Evolutionary conservation across 2,113 vertebrate genomes (phyloP).

Genomic region (Brachypodius melanocephalos): DNA sequence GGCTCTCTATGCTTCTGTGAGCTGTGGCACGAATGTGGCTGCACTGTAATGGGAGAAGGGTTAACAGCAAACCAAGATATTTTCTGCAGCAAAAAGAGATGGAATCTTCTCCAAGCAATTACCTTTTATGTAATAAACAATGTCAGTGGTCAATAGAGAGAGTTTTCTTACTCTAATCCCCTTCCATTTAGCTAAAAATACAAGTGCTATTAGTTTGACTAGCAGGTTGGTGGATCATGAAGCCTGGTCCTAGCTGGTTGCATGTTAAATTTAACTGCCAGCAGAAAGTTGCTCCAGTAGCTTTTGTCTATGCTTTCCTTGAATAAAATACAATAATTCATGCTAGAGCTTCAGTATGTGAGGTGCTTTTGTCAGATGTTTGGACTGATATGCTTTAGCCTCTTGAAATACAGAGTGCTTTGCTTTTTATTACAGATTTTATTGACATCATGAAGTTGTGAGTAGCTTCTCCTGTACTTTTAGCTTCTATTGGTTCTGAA

Average conservation of each 20-base stretch:
- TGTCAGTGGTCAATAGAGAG: neutral
- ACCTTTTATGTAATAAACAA: conserved; percentile 52
- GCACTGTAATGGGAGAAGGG: neutral
- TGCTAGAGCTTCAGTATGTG: neutral
- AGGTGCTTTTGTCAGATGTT: neutral
- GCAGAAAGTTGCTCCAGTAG: neutral
- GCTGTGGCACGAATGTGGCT: neutral
- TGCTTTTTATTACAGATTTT: neutral
- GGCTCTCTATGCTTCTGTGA: neutral
- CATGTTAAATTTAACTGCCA: neutral
- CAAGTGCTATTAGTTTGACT: neutral
- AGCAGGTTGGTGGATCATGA: neutral
- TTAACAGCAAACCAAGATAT: conserved; percentile 28
- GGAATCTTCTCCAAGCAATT: conserved; percentile 19
- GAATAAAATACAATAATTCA: neutral
- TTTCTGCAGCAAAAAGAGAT: conserved; percentile 6
- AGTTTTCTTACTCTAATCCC: neutral
- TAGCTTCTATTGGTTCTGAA: neutral
- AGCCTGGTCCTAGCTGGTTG: neutral
- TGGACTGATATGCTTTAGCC: neutral
- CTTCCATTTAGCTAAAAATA: conserved; percentile 19
- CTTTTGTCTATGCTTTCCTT: neutral
- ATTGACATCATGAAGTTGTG: neutral
- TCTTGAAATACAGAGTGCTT: neutral
- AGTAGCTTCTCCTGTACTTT: neutral